Base-by-base conservation (phyloP, 2,797 vertebrate genomes). In the Falco peregrinus region DNA sequence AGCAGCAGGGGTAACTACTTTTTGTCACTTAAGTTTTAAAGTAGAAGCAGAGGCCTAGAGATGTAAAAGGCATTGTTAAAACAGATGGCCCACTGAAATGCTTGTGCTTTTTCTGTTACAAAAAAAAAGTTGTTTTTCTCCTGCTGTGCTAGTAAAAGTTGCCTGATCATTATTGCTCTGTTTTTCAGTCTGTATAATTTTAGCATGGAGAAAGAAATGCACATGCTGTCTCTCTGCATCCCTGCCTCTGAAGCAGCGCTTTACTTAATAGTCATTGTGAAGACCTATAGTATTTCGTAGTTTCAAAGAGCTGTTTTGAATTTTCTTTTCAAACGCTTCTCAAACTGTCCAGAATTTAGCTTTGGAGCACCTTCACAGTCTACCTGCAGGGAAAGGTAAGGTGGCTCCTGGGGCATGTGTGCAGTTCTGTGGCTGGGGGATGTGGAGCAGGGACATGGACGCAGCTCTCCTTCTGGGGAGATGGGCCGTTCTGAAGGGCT, bases 11-110 rank as follows among this genome's bases (percentile, higher is more conserved):
- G 71, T 78, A 86, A 57, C 16, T 80, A 45, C 26, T 59, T 90
- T 78, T 92, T 87, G 61, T 86, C 57, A 57, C 57, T 39, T 39
- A 76, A 68, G 29, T 76, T 93, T 87, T 81, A 64, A 91, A 94
- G 89, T 69, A 71, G 89, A 69, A 89, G 45, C 76, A 80, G 82
- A 91, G 63, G 61, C 41, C 31, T 80, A 53, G 78, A 15, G n/a
- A 71, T 91, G n/a, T 81, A 54, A 90, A 93, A 92, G 35, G 8
- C 54, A 59, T 91, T 85, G 57, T 87, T 85, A 87, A 64, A 95
- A 87, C 68, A 87, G 68, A 85, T 92, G 76, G 53, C 41, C 48
- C 19, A 10, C 22, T 81, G 65, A 68, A n/a, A 67, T 74, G 24
- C 37, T 95, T 89, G 79, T 91, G 19, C 73, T 92, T 93, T 87